Base-by-base conservation (phyloP, 2,888 invertebrate species). In the Carpatolechia fugitivella region DNA sequence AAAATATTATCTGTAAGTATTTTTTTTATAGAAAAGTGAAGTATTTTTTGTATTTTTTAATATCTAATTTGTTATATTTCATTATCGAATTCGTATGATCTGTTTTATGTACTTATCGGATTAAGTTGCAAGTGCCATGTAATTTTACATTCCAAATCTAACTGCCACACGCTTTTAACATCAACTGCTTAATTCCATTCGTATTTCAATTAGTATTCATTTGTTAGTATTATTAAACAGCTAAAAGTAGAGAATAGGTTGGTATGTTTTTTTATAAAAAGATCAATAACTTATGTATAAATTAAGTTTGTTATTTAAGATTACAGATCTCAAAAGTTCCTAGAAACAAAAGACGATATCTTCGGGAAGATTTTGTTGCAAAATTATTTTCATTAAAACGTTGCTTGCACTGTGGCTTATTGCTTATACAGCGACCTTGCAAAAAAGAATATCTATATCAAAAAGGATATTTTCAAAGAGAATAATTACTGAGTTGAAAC, bases 111-210 rank as follows among this genome's bases (percentile, higher is more conserved):
- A 36, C n/a, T 1, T 40, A 40, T 18, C 18, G 18, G 18, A 18
- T 18, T 18, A 41, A 18, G 10, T 41, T 4, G 18, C n/a, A 41
- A 1, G 40, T 41, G 40, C 13, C 36, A 48, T 56, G 30, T 46
- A 35, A n/a, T 35, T 48, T 53, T 48, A 51, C 55, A 52, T 53
- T 49, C 40, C 40, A 41, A 41, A 41, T 4, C 40, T 18, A 11
- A 41, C 40, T 41, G 31, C 31, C 20, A 44, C 20, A 24, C n/a
- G n/a, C n/a, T n/a, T n/a, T 29, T n/a, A 24, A 29, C 11, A 47
- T 30, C 29, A 30, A 13, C 46, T 14, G 13, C 24, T 29, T 30
- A 47, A 14, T 47, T 30, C 13, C 29, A 18, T 41, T 18, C 18
- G 30, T 46, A 46, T n/a, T 29, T 47, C 10, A 24, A n/a, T n/a